Percentiles rank a stretch among this genome's conserved stretches.
These are phyloP conservation scores for Gadopsis marmoratus DNA, from an alignment of 2,797 vertebrate genomes.

Conservation along the genomic window DNA sequence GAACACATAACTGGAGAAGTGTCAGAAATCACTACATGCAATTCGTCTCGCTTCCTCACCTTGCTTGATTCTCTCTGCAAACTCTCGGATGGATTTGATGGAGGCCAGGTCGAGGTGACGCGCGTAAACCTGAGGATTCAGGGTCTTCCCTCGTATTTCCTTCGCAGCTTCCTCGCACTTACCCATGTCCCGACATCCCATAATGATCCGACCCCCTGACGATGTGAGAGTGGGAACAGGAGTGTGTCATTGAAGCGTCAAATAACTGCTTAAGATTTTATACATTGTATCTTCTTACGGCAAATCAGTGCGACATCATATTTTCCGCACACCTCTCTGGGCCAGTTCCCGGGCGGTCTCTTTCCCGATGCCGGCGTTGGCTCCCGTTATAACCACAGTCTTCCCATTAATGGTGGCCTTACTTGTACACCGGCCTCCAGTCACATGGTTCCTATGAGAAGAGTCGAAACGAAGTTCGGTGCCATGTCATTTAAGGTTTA, in stretches of 20 bases:
- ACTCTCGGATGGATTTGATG: constrained; percentile 86
- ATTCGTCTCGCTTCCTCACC: constrained; percentile 66
- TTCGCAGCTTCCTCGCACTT: constrained; percentile 88
- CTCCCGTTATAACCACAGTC: constrained; percentile 90
- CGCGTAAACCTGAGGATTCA: constrained; percentile 86
- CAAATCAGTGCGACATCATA: neutral
- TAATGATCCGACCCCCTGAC: constrained; percentile 88
- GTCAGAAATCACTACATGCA: neutral
- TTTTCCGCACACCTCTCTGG: constrained; percentile 83
- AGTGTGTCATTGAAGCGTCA: neutral
- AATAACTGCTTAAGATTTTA: neutral
- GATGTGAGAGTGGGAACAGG: constrained; percentile 4
- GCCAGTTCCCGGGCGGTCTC: constrained; percentile 88
- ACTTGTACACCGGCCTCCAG: constrained; percentile 87
- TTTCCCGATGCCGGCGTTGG: constrained; percentile 91
- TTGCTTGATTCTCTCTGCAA: constrained; percentile 81
- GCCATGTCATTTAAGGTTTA: neutral
- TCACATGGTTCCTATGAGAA: constrained; percentile 82
- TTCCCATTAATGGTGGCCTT: constrained; percentile 87
- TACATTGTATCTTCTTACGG: neutral
- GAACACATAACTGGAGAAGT: neutral
- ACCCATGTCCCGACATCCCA: constrained; percentile 90
- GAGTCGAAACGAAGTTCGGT: neutral
- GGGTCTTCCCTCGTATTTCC: constrained; percentile 87
- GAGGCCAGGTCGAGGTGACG: constrained; percentile 87